Conservation (phyloP, 2,888 invertebrate genomes). For the Plusia festucae region DNA sequence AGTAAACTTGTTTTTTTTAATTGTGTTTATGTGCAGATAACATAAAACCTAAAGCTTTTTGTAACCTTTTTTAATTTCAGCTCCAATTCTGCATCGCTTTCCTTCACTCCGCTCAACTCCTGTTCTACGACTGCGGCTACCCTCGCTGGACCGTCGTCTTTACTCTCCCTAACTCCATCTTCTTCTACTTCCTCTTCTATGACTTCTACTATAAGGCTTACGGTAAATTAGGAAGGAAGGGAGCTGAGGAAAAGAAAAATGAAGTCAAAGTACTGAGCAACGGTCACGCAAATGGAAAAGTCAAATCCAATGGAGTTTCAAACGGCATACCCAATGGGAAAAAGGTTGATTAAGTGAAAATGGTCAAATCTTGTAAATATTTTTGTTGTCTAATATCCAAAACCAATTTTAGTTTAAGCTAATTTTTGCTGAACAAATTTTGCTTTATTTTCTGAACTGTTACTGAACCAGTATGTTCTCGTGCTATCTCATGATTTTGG, state of each 20-base stretch:
- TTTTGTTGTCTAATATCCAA: conserved; percentile 45
- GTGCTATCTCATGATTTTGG: conserved; percentile 35
- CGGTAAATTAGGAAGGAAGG: conserved; percentile 71
- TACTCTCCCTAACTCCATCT: conserved; percentile 96
- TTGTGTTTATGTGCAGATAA: too few relatives aligned
- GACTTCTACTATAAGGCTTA: conserved; percentile 97
- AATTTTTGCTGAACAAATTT: conserved; percentile 50
- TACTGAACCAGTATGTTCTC: conserved; percentile 37
- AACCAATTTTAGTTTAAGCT: conserved; percentile 59
- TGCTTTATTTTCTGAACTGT: conserved; percentile 17
- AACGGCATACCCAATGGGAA: conserved; percentile 56
- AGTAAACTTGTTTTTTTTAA: too few relatives aligned
- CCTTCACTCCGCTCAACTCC: conserved; percentile 94
- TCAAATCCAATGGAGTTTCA: conserved; percentile 44
- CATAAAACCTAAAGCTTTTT: too few relatives aligned
- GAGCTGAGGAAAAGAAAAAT: conserved; percentile 60
- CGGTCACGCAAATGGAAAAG: conserved; percentile 62
- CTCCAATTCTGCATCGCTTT: conserved; percentile 97
- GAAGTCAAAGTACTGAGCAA: conserved; percentile 59
- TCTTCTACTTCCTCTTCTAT: conserved; percentile 97
- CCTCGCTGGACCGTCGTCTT: conserved; percentile 95
- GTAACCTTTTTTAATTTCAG: conserved; percentile 88
- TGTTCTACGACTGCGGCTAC: conserved; percentile 96
- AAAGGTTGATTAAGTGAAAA: conserved; percentile 48
- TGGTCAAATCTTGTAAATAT: conserved; percentile 55